Evolutionary conservation across 2,113 vertebrate species (phyloP).

Genomic region (Channa maculata): DNA sequence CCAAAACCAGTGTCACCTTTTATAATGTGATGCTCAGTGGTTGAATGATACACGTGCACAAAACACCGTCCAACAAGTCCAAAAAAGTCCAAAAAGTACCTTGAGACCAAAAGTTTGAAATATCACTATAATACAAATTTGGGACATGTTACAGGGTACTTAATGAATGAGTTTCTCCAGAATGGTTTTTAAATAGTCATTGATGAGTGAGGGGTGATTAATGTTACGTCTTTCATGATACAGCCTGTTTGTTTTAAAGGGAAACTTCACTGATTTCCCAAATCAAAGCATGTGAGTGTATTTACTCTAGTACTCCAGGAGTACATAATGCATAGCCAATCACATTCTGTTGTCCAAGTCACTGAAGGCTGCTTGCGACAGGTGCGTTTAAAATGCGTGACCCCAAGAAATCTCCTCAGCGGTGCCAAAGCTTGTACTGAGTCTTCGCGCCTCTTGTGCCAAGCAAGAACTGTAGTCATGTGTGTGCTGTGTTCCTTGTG

Average conservation of each 20-base stretch:
- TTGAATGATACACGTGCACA: slow-evolving; percentile 29
- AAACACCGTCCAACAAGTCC: background rate
- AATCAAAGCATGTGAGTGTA: slow-evolving; percentile 22
- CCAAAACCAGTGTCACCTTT: slow-evolving; percentile 20
- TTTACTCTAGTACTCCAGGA: slow-evolving; percentile 10
- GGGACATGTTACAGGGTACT: background rate
- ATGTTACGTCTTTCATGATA: background rate
- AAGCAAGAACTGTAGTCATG: slow-evolving; percentile 57
- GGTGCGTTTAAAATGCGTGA: slow-evolving; percentile 23
- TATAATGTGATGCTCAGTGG: slow-evolving; percentile 1
- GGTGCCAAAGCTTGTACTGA: slow-evolving; percentile 70
- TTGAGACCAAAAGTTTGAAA: background rate
- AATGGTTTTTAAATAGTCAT: background rate
- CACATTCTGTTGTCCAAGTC: slow-evolving; percentile 2
- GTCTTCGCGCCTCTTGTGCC: slow-evolving; percentile 62
- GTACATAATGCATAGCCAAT: background rate
- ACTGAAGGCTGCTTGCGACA: slow-evolving; percentile 29
- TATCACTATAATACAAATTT: background rate
- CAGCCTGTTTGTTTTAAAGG: slow-evolving; percentile 14
- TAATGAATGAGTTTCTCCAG: too few species aligned
- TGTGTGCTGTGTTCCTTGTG: slow-evolving; percentile 46
- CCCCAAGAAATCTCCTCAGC: slow-evolving; percentile 23
- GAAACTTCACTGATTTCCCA: background rate
- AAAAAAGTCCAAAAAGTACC: background rate
- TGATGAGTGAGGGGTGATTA: slow-evolving; percentile 4